phyloP scores from a whole-genome alignment of 2,888 invertebrate species.

The Hoplodrina blanda region DNA sequence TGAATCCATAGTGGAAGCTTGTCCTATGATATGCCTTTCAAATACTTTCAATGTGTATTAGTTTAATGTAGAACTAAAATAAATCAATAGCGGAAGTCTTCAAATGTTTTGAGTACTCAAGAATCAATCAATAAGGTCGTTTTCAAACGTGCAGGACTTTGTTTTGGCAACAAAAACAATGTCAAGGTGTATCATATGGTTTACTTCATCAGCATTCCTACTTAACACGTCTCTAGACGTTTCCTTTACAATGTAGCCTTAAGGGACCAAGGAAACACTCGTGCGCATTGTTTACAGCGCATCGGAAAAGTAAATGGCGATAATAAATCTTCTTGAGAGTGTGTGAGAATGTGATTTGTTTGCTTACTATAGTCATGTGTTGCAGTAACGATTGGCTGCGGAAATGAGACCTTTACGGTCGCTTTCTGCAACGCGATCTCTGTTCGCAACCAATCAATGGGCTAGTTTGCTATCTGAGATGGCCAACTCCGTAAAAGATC shows the following conservation, averaged over 20 bases:
- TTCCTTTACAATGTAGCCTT: slow-evolving; percentile 74
- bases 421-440: too few relatives aligned
- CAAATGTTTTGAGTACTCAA: too few relatives aligned
- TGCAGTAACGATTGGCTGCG: neutral
- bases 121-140: slow-evolving; percentile 52
- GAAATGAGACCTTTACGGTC: too few relatives aligned
- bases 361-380: neutral
- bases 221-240: slow-evolving; percentile 63
- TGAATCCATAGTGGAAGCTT: too few relatives aligned
- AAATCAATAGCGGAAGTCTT: too few relatives aligned
- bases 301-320: slow-evolving; percentile 11
- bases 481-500: too few relatives aligned
- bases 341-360: neutral
- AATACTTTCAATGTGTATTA: too few relatives aligned
- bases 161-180: slow-evolving; percentile 72
- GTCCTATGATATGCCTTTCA: too few relatives aligned
- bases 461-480: too few relatives aligned
- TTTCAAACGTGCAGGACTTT: slow-evolving; percentile 64
- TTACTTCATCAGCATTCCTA: slow-evolving; percentile 72
- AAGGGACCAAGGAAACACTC: slow-evolving; percentile 66
- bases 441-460: too few relatives aligned
- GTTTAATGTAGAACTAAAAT: too few relatives aligned
- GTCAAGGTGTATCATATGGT: slow-evolving; percentile 71
- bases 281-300: slow-evolving; percentile 28
- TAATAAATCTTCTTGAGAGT: slow-evolving; percentile 14